Percentiles rank a stretch among this genome's conserved stretches.
phyloP scores from a whole-genome alignment of 2,797 vertebrate species.

The Acridotheres tristis region DNA sequence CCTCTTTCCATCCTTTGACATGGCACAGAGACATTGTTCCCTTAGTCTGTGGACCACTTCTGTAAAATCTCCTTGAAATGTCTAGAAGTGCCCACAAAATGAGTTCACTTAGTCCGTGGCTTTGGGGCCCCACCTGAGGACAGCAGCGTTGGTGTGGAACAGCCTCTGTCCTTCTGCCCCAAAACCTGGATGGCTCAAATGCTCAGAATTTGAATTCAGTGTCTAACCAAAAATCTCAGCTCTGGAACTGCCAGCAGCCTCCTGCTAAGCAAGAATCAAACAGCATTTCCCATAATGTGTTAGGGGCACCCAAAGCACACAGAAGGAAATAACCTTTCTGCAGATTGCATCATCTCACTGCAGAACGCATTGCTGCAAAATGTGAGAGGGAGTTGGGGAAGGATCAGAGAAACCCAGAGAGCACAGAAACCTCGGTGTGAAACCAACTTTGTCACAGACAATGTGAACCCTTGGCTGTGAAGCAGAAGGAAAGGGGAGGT shows the following conservation, averaged over 20 bases:
- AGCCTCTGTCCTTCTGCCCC: not conserved
- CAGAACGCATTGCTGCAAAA: not conserved
- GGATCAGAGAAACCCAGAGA: not conserved
- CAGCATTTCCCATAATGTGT: not conserved
- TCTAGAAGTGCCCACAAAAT: not conserved
- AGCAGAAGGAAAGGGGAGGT: not conserved
- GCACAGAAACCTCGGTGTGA: fast-evolving
- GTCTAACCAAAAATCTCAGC: too few relatives aligned
- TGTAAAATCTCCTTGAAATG: not conserved
- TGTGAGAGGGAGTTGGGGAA: not conserved
- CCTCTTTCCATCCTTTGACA: not conserved
- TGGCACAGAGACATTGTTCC: not conserved
- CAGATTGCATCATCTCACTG: not conserved
- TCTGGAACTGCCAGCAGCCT: not conserved
- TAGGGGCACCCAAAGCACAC: not conserved
- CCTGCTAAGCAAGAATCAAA: not conserved
- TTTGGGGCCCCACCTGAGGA: not conserved
- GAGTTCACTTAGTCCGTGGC: not conserved
- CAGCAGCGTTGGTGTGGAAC: not conserved
- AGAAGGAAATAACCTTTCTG: not conserved
- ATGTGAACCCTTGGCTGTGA: not conserved
- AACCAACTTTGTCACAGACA: not conserved
- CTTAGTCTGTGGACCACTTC: too few relatives aligned
- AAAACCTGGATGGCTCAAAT: not conserved
- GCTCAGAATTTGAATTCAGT: not conserved